A percentile compares a stretch with the other conserved stretches of the same genome.
Evolutionary conservation across 2,888 invertebrate species (phyloP).

Genomic region (Lamellibrachia satsuma): DNA sequence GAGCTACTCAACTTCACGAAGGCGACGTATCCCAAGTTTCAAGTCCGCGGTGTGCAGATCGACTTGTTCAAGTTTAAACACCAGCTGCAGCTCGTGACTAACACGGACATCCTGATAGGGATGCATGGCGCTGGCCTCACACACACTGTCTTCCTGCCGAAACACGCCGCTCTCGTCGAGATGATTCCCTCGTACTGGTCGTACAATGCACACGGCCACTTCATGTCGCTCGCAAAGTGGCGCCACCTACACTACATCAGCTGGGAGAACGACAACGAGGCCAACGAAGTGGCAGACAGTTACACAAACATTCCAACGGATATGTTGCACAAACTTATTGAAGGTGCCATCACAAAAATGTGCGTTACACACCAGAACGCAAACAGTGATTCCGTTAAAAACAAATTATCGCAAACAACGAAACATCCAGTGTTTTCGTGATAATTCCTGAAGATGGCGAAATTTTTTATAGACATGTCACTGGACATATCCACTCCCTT

Average conservation of each 20-base stretch:
- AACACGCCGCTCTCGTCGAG: slow-evolving; percentile 58
- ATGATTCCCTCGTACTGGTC: slow-evolving; percentile 54
- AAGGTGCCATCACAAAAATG: background rate
- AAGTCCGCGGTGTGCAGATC: slow-evolving; percentile 52
- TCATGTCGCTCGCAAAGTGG: slow-evolving; percentile 59
- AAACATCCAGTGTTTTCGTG: background rate
- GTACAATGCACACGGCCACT: slow-evolving; percentile 51
- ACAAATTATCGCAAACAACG: background rate
- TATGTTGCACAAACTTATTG: background rate
- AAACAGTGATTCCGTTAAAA: background rate
- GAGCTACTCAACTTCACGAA: slow-evolving; percentile 52
- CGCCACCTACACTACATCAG: slow-evolving; percentile 52
- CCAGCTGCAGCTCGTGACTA: slow-evolving; percentile 50
- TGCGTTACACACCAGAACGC: background rate
- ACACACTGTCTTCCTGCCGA: slow-evolving; percentile 59
- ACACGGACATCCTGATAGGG: slow-evolving; percentile 61
- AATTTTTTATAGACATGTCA: background rate
- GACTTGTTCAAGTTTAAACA: slow-evolving; percentile 53
- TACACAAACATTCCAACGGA: background rate
- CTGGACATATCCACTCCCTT: background rate
- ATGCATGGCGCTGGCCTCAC: slow-evolving; percentile 65
- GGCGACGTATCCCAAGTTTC: slow-evolving; percentile 42
- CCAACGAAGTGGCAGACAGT: background rate
- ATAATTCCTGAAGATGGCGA: background rate
- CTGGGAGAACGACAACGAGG: slow-evolving; percentile 57